phyloP scores from a whole-genome alignment of 1,140 invertebrate genomes.

The Camponotus floridanus region DNA sequence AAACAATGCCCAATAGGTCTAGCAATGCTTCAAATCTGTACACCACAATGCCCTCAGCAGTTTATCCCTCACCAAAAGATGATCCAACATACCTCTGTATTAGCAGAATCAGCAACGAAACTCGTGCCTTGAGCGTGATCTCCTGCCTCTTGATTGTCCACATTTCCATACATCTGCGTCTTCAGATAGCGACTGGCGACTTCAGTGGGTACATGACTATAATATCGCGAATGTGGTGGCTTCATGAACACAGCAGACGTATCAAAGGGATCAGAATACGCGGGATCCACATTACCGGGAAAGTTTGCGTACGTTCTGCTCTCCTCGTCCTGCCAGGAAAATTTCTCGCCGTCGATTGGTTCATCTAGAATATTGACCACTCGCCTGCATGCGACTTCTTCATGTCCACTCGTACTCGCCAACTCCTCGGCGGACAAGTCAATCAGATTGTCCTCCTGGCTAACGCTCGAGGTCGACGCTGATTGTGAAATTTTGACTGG shows the following conservation, averaged over 20 bases:
- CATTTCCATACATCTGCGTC: constrained; percentile 79
- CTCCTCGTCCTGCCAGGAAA: constrained; percentile 78
- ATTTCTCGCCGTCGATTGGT: constrained; percentile 88
- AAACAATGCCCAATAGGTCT: too few species aligned
- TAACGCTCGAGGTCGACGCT: constrained; percentile 84
- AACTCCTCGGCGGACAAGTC: constrained; percentile 88
- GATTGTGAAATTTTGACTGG: constrained; percentile 84
- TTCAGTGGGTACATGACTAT: constrained; percentile 84
- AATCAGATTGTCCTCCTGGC: constrained; percentile 87
- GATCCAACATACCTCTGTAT: constrained; percentile 33
- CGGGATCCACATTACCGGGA: constrained; percentile 67
- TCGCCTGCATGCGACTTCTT: constrained; percentile 74
- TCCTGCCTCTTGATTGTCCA: constrained; percentile 62
- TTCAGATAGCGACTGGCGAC: constrained; percentile 69
- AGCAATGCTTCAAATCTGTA: too few species aligned
- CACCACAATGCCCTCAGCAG: too few species aligned
- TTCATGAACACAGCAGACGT: constrained; percentile 85
- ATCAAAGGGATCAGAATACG: constrained; percentile 87
- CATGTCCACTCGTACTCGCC: constrained; percentile 74
- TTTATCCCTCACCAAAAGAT: too few species aligned
- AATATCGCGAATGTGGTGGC: constrained; percentile 82
- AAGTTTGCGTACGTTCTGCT: constrained; percentile 84
- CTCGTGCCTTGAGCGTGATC: constrained; percentile 50
- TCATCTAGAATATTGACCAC: constrained; percentile 91
- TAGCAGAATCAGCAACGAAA: constrained; percentile 56